Conservation (phyloP, 2,888 invertebrate species). For the Agonopterix arenella region DNA sequence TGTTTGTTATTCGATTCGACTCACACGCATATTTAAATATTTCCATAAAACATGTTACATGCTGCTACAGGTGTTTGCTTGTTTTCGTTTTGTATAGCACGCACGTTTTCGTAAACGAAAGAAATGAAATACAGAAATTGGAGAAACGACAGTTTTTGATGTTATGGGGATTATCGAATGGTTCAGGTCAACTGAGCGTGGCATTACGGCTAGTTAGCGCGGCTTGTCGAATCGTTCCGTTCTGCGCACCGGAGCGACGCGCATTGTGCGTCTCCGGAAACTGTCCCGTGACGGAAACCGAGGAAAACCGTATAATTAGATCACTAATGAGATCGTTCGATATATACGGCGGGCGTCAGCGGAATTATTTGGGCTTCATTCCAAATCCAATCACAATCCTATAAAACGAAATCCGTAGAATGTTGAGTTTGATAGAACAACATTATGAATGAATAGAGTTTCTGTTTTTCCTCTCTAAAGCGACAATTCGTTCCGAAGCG, state of each 20-base stretch:
- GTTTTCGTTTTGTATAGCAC: neutral
- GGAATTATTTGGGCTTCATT: too few species aligned
- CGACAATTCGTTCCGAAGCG: too few species aligned
- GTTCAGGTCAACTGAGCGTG: conserved; percentile 16
- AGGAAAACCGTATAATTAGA: conserved; percentile 57
- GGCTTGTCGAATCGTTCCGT: conserved; percentile 33
- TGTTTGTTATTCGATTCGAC: conserved; percentile 62
- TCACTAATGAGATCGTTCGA: conserved; percentile 32
- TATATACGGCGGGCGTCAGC: neutral
- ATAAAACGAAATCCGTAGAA: too few species aligned
- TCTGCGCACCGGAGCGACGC: conserved; percentile 18
- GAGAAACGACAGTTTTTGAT: neutral
- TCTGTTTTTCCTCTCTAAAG: too few species aligned
- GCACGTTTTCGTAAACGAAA: neutral
- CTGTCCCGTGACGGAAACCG: conserved; percentile 45
- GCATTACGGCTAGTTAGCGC: conserved; percentile 30
- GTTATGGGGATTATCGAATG: conserved; percentile 6
- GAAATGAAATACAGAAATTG: neutral
- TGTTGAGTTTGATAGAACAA: too few species aligned
- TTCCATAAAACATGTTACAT: conserved; percentile 20
- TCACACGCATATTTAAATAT: conserved; percentile 56
- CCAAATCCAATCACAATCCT: too few species aligned
- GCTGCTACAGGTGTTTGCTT: conserved; percentile 1
- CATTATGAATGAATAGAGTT: too few species aligned
- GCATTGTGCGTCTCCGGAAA: conserved; percentile 39